A percentile compares a stretch with the other conserved stretches of the same genome.
These are phyloP conservation scores for Heteropelma amictum DNA, from an alignment of 2,888 invertebrate genomes.

Conservation along the genomic window DNA sequence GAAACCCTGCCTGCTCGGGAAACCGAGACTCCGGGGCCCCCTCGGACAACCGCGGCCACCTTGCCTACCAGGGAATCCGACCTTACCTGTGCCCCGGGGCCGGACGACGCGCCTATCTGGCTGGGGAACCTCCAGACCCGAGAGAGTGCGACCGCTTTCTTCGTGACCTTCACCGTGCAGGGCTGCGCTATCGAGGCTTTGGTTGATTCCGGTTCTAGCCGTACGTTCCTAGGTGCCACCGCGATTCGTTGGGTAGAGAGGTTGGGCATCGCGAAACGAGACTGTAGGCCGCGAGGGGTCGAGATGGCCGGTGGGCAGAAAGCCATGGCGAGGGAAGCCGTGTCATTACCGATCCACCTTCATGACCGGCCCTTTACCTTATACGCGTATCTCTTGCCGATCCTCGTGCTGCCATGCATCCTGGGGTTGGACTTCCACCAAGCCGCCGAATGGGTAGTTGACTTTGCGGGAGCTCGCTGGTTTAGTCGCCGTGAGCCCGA, in stretches of 20 bases:
- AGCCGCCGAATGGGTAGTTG: not conserved
- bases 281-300: slow-evolving; percentile 2
- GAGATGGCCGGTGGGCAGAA: not conserved
- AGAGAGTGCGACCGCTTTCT: slow-evolving; percentile 1
- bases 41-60: not conserved
- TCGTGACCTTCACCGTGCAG: not conserved
- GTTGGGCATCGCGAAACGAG: slow-evolving; percentile 32
- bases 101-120: not conserved
- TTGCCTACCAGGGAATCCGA: not conserved
- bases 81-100: too few relatives aligned
- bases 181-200: not conserved
- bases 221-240: not conserved
- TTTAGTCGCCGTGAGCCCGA: not conserved
- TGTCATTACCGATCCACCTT: not conserved
- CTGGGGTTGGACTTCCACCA: not conserved
- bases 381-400: not conserved
- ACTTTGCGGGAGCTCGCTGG: slow-evolving; percentile 13
- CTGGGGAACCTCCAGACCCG: not conserved
- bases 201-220: not conserved
- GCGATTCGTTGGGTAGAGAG: slow-evolving; percentile 12
- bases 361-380: not conserved
- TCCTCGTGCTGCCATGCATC: not conserved
- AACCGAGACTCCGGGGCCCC: too few relatives aligned
- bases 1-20: not conserved
- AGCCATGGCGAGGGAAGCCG: not conserved